Percentiles rank a stretch among this genome's conserved stretches.
Evolutionary conservation across 2,113 vertebrate species (phyloP).

Genomic region (Anhinga anhinga): DNA sequence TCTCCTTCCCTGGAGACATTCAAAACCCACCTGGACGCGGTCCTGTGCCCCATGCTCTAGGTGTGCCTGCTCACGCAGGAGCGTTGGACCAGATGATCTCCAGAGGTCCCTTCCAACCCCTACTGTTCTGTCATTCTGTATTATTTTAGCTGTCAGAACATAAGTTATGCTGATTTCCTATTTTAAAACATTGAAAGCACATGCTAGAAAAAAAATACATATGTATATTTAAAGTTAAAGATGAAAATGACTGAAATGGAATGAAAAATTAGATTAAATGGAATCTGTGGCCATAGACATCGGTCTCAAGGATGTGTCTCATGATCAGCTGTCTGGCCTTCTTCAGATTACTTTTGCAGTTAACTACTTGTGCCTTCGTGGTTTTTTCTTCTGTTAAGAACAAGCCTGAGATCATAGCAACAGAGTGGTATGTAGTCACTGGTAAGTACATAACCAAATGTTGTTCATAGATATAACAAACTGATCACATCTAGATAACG

Average conservation of each 20-base stretch:
- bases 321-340: not conserved
- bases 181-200: not conserved
- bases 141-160: not conserved
- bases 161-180: not conserved
- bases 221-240: not conserved
- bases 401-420: not conserved
- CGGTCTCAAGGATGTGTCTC: not conserved
- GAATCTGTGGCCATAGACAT: not conserved
- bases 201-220: not conserved
- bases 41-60: too few species aligned
- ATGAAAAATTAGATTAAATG: not conserved
- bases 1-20: too few species aligned
- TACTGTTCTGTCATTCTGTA: too few species aligned
- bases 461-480: not conserved
- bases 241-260: not conserved
- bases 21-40: too few species aligned
- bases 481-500: not conserved
- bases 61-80: too few species aligned
- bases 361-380: accelerated
- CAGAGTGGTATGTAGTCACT: not conserved
- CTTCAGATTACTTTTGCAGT: not conserved
- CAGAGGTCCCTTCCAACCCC: too few species aligned
- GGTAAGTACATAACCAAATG: not conserved
- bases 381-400: not conserved
- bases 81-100: too few species aligned